These are phyloP conservation scores for Alces alces DNA, from an alignment of 2,113 vertebrate species.

Conservation along the genomic window DNA sequence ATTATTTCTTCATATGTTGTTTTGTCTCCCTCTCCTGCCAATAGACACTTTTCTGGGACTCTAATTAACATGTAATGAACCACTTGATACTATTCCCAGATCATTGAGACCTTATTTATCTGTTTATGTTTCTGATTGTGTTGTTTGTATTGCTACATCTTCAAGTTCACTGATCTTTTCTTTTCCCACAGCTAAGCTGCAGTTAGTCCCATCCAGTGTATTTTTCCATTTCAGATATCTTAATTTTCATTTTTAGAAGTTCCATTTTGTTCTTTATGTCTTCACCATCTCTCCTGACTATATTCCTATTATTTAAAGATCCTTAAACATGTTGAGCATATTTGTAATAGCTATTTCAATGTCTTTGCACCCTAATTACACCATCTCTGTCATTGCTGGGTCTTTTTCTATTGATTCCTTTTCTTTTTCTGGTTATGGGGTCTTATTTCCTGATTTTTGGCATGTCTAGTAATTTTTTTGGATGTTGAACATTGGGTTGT, in stretches of 20 bases:
- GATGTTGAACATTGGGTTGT: not conserved
- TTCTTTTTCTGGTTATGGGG: not conserved
- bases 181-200: not conserved
- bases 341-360: not conserved
- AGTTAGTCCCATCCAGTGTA: not conserved
- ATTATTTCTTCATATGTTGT: not conserved
- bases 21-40: not conserved
- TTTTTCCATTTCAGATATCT: not conserved
- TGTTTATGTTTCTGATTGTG: not conserved
- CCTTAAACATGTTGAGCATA: not conserved
- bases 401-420: not conserved
- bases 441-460: not conserved
- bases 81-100: not conserved
- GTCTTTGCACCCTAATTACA: not conserved
- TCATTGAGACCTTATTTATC: not conserved
- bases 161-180: not conserved
- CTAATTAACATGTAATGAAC: not conserved
- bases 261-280: not conserved
- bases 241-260: not conserved
- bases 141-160: not conserved
- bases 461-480: not conserved
- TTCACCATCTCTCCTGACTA: not conserved
- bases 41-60: not conserved
- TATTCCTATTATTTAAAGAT: not conserved
- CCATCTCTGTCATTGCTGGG: not conserved